Evolutionary conservation across 2,888 invertebrate species (phyloP).

Genomic region (Eupithecia vulgata): DNA sequence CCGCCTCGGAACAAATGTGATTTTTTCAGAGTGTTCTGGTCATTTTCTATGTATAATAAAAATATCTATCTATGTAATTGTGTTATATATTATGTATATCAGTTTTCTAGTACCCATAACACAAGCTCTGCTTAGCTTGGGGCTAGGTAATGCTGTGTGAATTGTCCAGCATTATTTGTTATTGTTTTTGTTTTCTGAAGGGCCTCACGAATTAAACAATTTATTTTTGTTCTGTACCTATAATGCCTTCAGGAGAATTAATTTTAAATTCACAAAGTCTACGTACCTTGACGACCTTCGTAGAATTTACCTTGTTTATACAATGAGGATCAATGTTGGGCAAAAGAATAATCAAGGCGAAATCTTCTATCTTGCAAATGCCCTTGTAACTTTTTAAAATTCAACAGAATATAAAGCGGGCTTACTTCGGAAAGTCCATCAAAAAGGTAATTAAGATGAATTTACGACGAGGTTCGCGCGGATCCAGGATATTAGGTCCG

Average conservation of each 20-base stretch:
- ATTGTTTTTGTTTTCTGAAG: too few species aligned
- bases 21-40: too few species aligned
- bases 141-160: too few species aligned
- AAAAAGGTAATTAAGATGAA: conserved; percentile 72
- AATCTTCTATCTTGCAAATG: conserved; percentile 17
- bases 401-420: conserved; percentile 59
- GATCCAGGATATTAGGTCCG: conserved; percentile 11
- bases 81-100: too few species aligned
- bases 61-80: too few species aligned
- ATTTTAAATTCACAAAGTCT: background rate
- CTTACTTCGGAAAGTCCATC: conserved; percentile 62
- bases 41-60: too few species aligned
- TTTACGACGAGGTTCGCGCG: conserved; percentile 62
- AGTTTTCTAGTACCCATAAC: too few species aligned
- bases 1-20: too few species aligned
- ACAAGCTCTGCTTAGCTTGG: too few species aligned
- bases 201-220: too few species aligned
- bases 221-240: background rate
- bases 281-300: background rate
- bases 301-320: background rate
- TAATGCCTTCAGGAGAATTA: background rate
- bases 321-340: background rate
- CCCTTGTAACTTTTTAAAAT: conserved; percentile 53
- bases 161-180: too few species aligned
- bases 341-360: conserved; percentile 13